Conservation (phyloP, 2,797 vertebrate species). For the Pangasius sanitwongsei region DNA sequence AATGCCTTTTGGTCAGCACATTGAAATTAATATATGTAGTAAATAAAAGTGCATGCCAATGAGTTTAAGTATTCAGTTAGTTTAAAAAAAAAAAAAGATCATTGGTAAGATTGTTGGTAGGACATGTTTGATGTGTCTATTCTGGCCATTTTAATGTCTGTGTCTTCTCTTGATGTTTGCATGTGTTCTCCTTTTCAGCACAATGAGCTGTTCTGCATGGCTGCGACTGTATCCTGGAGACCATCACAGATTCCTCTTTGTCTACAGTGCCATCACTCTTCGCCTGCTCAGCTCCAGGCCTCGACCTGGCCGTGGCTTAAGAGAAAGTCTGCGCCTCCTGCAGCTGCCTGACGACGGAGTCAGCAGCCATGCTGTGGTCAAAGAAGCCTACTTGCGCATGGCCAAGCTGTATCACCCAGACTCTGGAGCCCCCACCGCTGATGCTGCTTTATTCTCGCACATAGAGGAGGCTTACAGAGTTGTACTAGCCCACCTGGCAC, state of each 20-base stretch:
- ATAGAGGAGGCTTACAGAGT: slow-evolving; percentile 88
- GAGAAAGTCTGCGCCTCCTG: slow-evolving; percentile 83
- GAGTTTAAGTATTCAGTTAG: not conserved
- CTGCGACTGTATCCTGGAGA: slow-evolving; percentile 53
- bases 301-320: slow-evolving; percentile 65
- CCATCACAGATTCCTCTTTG: slow-evolving; percentile 51
- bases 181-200: slow-evolving; percentile 13
- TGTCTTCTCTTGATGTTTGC: slow-evolving; percentile 7
- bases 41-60: not conserved
- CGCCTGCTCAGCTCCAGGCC: slow-evolving; percentile 56
- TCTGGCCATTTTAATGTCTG: not conserved
- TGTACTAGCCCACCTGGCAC: slow-evolving; percentile 75
- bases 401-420: slow-evolving; percentile 94
- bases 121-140: not conserved
- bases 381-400: slow-evolving; percentile 82
- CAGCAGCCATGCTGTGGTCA: slow-evolving; percentile 79
- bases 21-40: not conserved
- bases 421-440: slow-evolving; percentile 77
- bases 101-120: not conserved
- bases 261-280: slow-evolving; percentile 38
- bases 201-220: slow-evolving; percentile 66
- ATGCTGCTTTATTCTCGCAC: slow-evolving; percentile 78
- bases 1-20: not conserved
- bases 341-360: slow-evolving; percentile 76
- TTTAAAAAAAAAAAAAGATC: not conserved